These are phyloP conservation scores for Lithophane leautieri DNA, from an alignment of 2,888 invertebrate genomes.

Conservation along the genomic window DNA sequence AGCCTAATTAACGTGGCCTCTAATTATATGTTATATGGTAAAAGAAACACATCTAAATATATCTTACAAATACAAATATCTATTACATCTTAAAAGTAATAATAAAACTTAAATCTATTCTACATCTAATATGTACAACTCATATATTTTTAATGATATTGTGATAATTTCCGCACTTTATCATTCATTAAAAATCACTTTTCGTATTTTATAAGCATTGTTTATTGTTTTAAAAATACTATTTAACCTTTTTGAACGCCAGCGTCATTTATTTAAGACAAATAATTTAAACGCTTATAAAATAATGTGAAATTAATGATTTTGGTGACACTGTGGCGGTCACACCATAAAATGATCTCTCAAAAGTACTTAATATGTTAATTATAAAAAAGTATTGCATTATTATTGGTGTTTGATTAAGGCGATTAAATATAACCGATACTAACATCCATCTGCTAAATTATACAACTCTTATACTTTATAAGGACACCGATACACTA, in stretches of 20 bases:
- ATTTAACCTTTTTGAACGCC: constrained; percentile 59
- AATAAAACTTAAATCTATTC: constrained; percentile 78
- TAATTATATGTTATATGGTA: constrained; percentile 76
- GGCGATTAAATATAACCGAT: constrained; percentile 54
- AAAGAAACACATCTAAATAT: constrained; percentile 87
- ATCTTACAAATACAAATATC: constrained; percentile 85
- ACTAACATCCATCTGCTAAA: constrained; percentile 45
- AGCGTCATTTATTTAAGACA: constrained; percentile 52
- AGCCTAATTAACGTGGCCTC: constrained; percentile 64
- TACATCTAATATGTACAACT: constrained; percentile 85
- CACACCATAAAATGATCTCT: constrained; percentile 39
- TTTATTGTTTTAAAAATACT: constrained; percentile 46
- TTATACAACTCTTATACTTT: constrained; percentile 49
- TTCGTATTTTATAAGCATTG: constrained; percentile 40
- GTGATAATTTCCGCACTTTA: constrained; percentile 69
- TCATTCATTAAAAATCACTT: constrained; percentile 57
- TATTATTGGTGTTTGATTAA: constrained; percentile 60
- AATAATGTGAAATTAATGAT: constrained; percentile 30
- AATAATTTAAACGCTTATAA: constrained; percentile 25
- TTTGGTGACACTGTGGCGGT: constrained; percentile 14
- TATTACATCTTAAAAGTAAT: constrained; percentile 79
- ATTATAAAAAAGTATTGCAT: constrained; percentile 61
- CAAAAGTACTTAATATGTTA: constrained; percentile 56
- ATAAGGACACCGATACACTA: constrained; percentile 53
- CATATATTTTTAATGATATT: constrained; percentile 73